A percentile compares a stretch with the other conserved stretches of the same genome.
Evolutionary conservation across 2,888 invertebrate genomes (phyloP).

Genomic region (Microctonus aethiopoides): DNA sequence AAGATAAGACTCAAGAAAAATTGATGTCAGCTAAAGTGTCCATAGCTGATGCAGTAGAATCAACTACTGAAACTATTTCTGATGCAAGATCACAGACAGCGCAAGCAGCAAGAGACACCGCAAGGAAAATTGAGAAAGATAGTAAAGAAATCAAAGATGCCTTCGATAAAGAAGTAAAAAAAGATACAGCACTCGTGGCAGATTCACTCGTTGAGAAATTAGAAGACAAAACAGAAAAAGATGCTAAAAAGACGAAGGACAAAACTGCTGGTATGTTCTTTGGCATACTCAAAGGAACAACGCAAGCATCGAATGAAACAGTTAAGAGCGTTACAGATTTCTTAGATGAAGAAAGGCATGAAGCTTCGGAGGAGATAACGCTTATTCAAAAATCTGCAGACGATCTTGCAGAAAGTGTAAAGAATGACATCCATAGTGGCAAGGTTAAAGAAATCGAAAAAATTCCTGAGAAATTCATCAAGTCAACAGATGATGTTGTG

Average conservation of each 20-base stretch:
- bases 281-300: conserved; percentile 36
- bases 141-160: conserved; percentile 29
- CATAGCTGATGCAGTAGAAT: conserved; percentile 66
- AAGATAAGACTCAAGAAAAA: conserved; percentile 66
- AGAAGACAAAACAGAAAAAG: too few relatives aligned
- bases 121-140: conserved; percentile 29
- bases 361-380: conserved; percentile 52
- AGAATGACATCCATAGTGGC: conserved; percentile 30
- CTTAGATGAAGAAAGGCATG: conserved; percentile 33
- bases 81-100: conserved; percentile 67
- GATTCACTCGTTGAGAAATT: too few relatives aligned
- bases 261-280: conserved; percentile 37
- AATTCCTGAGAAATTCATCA: conserved; percentile 24
- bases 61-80: conserved; percentile 66
- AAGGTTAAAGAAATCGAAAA: conserved; percentile 36
- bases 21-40: conserved; percentile 63
- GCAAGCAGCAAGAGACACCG: conserved; percentile 66
- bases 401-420: conserved; percentile 34
- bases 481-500: conserved; percentile 35
- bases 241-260: conserved; percentile 38
- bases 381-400: conserved; percentile 43
- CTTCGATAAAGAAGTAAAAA: conserved; percentile 42
- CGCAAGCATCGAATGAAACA: conserved; percentile 29
- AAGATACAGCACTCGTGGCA: conserved; percentile 32
- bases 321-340: conserved; percentile 35